These are phyloP conservation scores for Pseudococcus longispinus DNA, from an alignment of 2,888 invertebrate genomes.

Conservation along the genomic window DNA sequence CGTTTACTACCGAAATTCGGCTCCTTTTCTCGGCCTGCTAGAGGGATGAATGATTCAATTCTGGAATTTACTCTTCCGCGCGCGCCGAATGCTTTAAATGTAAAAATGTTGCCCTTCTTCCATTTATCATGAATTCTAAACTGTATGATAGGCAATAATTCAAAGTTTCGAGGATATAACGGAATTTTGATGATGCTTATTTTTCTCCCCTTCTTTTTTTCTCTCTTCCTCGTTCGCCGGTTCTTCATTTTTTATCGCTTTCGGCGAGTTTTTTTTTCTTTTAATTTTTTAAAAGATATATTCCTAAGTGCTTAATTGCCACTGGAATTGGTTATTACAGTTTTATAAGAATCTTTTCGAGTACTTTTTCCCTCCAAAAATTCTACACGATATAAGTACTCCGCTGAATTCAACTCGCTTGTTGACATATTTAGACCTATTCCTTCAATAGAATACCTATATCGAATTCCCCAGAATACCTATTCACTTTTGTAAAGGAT, in stretches of 20 bases:
- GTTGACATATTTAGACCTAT: background rate
- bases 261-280: background rate
- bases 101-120: conserved; percentile 19
- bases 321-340: background rate
- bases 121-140: conserved; percentile 24
- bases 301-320: background rate
- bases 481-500: background rate
- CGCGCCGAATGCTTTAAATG: background rate
- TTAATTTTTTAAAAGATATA: background rate
- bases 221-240: background rate
- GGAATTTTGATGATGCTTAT: conserved; percentile 28
- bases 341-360: background rate
- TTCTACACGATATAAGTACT: background rate
- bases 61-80: background rate
- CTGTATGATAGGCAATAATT: conserved; percentile 31
- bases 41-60: background rate
- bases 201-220: background rate
- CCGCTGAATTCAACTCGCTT: no score
- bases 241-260: conserved; percentile 26
- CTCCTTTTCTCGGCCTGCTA: background rate
- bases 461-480: background rate
- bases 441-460: background rate
- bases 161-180: background rate
- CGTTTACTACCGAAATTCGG: background rate
- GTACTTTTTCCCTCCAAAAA: background rate